Evolutionary conservation across 2,888 invertebrate genomes (phyloP).

Genomic region (Theretra japonica): DNA sequence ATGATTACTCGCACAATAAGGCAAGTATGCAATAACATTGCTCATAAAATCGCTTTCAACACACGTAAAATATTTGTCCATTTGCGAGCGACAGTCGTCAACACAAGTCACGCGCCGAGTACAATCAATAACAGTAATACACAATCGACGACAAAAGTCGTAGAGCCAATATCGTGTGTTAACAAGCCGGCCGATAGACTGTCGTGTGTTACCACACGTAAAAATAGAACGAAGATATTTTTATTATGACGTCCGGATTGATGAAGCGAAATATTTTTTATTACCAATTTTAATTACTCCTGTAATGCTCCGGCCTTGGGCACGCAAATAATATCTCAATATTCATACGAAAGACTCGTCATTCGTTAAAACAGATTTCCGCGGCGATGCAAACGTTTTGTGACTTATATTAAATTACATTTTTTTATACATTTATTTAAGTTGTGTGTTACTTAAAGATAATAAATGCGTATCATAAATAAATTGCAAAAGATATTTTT

Average conservation of each 20-base stretch:
- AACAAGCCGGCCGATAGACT: conserved; percentile 63
- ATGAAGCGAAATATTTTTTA: conserved; percentile 30
- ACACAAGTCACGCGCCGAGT: conserved; percentile 81
- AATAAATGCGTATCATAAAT: not conserved
- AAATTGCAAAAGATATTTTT: conserved; percentile 2
- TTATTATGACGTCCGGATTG: conserved; percentile 25
- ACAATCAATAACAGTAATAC: conserved; percentile 83
- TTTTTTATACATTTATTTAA: not conserved
- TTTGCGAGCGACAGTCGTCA: conserved; percentile 68
- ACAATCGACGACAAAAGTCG: conserved; percentile 78
- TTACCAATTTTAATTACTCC: conserved; percentile 28
- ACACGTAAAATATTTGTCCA: conserved; percentile 57
- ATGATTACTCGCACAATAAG: too few species aligned
- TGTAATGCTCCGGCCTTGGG: conserved; percentile 28
- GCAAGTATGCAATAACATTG: not conserved
- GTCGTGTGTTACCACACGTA: conserved; percentile 58
- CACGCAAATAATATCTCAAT: conserved; percentile 30
- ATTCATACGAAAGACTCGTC: not conserved
- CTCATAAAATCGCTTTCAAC: conserved; percentile 28
- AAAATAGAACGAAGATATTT: conserved; percentile 30
- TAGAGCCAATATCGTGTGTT: conserved; percentile 81
- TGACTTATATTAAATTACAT: not conserved
- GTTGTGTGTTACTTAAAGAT: not conserved
- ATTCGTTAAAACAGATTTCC: not conserved
- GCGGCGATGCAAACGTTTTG: not conserved